Base-by-base conservation (phyloP, 2,797 vertebrate species). In the Chromis chromis region DNA sequence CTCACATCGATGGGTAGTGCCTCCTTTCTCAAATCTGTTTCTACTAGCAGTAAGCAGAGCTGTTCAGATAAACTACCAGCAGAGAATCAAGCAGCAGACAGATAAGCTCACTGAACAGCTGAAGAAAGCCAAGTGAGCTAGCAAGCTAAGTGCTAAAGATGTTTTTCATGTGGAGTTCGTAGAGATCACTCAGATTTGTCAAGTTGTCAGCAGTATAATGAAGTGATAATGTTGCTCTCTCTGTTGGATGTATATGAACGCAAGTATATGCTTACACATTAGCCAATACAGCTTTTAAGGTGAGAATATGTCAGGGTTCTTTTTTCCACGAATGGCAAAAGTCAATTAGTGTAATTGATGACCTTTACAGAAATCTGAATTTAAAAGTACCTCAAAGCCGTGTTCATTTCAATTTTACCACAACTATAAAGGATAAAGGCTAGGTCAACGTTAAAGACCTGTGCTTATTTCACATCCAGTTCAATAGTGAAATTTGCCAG, bases 1-100 rank as follows among this genome's bases (percentile, higher is more conserved):
- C 16, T 19, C 16, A 21, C 24, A 40, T 22, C 22, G 42, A 28
- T 19, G 3, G 42, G 14, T 7, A 3, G 5, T 36, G 19, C 44
- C 19, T 50, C 22, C 1, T 22, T 42, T 64, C 17, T 50, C 25
- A 52, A 69, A 52, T 16, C 24, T 27, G 5, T 58, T 64, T 76
- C 2, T 33, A 69, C 5, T 3, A 19, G 19, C 42, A 31, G 6
- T 31, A 40, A 71, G 24, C 4, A 19, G 16, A 0, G 21, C n/a
- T 42, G 57, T 27, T 60, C 1, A 1, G 17, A 36, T 36, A 12
- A 36, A 11, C n/a, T 14, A 3, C 49, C 3, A 5, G 21, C 24
- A 13, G 2, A 39, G 0, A 3, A 24, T 2, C 14, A 58, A 42
- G 7, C 7, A 9, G 6, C 14, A n/a, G 14, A 48, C 4, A 28